Base-by-base conservation (phyloP, 2,113 vertebrate genomes). In the Carettochelys insculpta region DNA sequence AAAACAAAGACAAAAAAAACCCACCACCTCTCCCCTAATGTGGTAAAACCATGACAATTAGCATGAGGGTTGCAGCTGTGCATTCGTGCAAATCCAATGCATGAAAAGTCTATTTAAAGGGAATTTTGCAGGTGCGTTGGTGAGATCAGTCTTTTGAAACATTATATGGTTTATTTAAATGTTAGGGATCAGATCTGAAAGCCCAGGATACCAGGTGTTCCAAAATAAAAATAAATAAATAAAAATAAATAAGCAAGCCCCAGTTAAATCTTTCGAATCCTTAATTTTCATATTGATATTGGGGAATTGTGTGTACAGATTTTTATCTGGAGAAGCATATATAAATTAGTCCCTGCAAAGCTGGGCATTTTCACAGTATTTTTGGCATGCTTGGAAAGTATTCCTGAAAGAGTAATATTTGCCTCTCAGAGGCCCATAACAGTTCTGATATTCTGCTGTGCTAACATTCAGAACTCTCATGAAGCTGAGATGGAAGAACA, bases 1-100 rank as follows among this genome's bases (percentile, higher is more conserved):
- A n/a, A n/a, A n/a, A n/a, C n/a, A n/a, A n/a, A n/a, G n/a, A n/a
- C n/a, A n/a, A n/a, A n/a, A n/a, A n/a, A n/a, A n/a, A n/a, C n/a
- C n/a, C n/a, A n/a, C n/a, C n/a, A n/a, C n/a, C n/a, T n/a, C n/a
- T n/a, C n/a, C n/a, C n/a, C n/a, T n/a, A n/a, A n/a, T n/a, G n/a
- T n/a, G n/a, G n/a, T n/a, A n/a, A n/a, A n/a, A n/a, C n/a, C n/a
- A n/a, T n/a, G n/a, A n/a, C n/a, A n/a, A n/a, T n/a, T n/a, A n/a
- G 48, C 82, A 91, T 90, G 88, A 88, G 80, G 81, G 71, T 68
- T 89, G 90, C 88, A 92, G 85, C n/a, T n/a, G n/a, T n/a, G n/a
- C n/a, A n/a, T n/a, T n/a, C n/a, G n/a, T n/a, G n/a, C n/a, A n/a
- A n/a, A n/a, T n/a, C n/a, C n/a, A n/a, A n/a, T n/a, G n/a, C n/a